Percentiles rank a stretch among this genome's conserved stretches.
These are phyloP conservation scores for Nothocercus nigrocapillus DNA, from an alignment of 2,113 vertebrate genomes.

Conservation along the genomic window DNA sequence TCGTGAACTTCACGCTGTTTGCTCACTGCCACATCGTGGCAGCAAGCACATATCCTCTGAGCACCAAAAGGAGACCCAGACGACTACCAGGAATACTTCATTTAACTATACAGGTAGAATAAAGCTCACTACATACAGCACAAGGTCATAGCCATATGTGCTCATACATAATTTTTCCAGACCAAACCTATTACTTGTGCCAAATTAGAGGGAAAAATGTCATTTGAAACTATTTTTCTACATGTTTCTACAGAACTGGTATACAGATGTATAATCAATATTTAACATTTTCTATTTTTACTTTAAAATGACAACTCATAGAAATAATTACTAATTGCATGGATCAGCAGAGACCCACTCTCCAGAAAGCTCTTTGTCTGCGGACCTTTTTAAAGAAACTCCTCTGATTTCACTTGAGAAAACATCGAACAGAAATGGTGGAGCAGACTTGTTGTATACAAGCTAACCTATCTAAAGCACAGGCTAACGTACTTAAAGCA, in stretches of 20 bases:
- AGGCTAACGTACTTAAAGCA: background rate
- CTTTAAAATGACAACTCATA: background rate
- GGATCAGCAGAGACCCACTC: background rate
- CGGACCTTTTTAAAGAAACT: background rate
- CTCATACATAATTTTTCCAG: background rate
- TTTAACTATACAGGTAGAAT: background rate
- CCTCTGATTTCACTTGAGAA: background rate
- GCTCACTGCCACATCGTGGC: background rate
- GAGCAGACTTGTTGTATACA: background rate
- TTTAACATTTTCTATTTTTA: conserved; percentile 27
- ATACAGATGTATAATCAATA: conserved; percentile 43
- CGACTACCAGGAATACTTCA: background rate
- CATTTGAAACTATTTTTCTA: background rate
- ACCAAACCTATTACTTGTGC: background rate
- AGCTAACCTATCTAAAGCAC: background rate
- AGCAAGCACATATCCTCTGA: background rate
- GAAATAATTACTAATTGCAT: conserved; percentile 4
- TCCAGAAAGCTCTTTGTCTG: background rate
- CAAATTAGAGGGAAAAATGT: background rate
- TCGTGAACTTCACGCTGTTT: background rate
- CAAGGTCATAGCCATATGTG: background rate
- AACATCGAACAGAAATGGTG: background rate
- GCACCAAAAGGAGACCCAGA: background rate
- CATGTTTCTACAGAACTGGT: background rate
- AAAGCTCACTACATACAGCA: background rate